Base-by-base conservation (phyloP, 2,797 vertebrate species). In the Sorex maritimensis region DNA sequence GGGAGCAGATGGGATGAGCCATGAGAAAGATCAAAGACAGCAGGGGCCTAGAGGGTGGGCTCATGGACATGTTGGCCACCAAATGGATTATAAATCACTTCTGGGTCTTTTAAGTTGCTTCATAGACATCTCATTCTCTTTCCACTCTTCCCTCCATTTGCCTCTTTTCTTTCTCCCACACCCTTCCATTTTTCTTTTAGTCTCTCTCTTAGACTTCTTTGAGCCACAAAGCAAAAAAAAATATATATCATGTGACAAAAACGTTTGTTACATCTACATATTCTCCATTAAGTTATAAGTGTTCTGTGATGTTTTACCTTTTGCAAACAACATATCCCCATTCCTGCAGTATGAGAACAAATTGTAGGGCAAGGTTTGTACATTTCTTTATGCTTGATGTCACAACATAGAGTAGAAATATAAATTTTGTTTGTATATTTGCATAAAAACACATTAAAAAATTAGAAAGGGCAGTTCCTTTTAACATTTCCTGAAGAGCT, bases 11-110 rank as follows among this genome's bases (percentile, higher is more conserved):
- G 96, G 71, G 83, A 75, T 1, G 15, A 93, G 81, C 63, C 5
- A 58, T 74, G 91, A 80, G 74, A 34, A 88, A 96, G 95, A 95
- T 95, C 95, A 96, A 96, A 97, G 95, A 58, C 46, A 49, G 34
- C 38, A 34, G 3, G 5, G 83, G 58, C 52, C 75, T 7, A 9
- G 79, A 82, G 80, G 80, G 80, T 86, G 83, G 95, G 88, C 52
- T 12, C 72, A 75, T 55, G 80, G 58, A 73, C 77, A 6, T 2
- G 2, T 34, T 58, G 72, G 90, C 94, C 83, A 81, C 61, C 61
- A 38, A 17, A 28, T 4, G n/a, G 86, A 17, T 79, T 72, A 74
- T 95, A 94, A 94, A 92, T 97, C 90, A 96, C 78, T 34, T n/a
- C 78, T 34, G 11, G 30, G 52, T 28, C 81, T 96, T 93, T 95